Percentiles rank a stretch among this genome's conserved stretches.
Evolutionary conservation across 2,113 vertebrate genomes (phyloP).

Genomic region (Numenius arquata): DNA sequence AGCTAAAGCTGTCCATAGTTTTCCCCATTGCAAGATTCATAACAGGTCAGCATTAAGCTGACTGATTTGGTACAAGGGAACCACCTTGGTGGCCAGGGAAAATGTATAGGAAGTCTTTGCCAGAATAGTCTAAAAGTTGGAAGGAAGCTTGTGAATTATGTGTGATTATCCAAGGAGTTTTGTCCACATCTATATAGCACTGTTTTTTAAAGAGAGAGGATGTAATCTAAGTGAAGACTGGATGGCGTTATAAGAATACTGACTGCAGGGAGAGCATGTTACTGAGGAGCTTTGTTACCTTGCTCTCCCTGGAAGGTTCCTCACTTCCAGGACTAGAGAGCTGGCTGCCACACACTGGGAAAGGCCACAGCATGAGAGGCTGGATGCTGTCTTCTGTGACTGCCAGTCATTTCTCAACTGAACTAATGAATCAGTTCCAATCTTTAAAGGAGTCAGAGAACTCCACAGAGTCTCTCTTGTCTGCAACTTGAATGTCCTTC

Average conservation of each 20-base stretch:
- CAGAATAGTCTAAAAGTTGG: background rate
- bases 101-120: background rate
- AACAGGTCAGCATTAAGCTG: background rate
- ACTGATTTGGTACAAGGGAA: background rate
- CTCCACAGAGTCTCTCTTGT: background rate
- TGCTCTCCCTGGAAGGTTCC: background rate
- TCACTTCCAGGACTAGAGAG: background rate
- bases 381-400: slow-evolving; percentile 11
- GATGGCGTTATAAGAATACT: background rate
- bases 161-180: background rate
- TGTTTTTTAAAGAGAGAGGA: background rate
- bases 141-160: background rate
- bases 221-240: background rate
- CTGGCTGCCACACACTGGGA: background rate
- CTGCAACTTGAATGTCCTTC: slow-evolving; percentile 15
- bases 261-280: background rate
- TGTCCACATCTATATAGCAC: background rate
- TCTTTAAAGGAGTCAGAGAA: background rate
- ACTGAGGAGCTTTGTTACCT: background rate
- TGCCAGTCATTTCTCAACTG: slow-evolving; percentile 6
- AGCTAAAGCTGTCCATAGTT: background rate
- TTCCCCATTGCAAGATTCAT: background rate
- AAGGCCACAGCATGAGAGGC: background rate
- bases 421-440: background rate
- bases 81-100: background rate